Conservation (phyloP, 2,888 invertebrate species). For the Gonocerus acuteangulatus region DNA sequence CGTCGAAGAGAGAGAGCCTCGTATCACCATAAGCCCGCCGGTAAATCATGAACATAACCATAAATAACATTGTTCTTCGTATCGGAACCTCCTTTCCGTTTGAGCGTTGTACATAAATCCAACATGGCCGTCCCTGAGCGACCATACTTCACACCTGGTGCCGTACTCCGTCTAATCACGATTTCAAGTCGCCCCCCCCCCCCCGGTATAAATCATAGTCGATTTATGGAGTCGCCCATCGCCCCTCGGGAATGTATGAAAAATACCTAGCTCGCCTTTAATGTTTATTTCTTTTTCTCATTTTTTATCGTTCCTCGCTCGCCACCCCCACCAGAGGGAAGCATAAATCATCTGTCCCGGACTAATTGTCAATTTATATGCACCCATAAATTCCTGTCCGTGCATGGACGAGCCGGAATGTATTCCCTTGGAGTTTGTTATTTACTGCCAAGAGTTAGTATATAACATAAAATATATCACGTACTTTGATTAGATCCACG, state of each 20-base stretch:
- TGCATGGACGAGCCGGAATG: background rate
- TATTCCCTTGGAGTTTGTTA: background rate
- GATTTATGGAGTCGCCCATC: background rate
- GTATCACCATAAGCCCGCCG: too few species aligned
- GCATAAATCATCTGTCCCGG: constrained; percentile 11
- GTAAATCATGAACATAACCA: too few species aligned
- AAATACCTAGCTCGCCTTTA: constrained; percentile 7
- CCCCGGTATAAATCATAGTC: background rate
- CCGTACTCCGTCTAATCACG: constrained; percentile 8
- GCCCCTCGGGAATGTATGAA: constrained; percentile 9
- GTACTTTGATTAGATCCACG: constrained; percentile 6
- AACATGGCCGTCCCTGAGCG: constrained; percentile 7
- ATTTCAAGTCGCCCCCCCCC: background rate
- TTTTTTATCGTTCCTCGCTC: background rate
- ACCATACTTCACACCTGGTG: constrained; percentile 2
- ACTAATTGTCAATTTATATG: constrained; percentile 21
- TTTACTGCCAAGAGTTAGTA: background rate
- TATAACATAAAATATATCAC: constrained; percentile 12
- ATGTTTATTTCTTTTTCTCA: background rate
- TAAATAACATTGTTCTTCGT: too few species aligned
- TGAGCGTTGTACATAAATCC: constrained; percentile 4
- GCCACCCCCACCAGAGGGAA: constrained; percentile 4
- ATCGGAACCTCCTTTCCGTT: too few species aligned
- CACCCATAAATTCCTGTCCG: constrained; percentile 2
- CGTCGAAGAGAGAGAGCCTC: too few species aligned